Percentiles rank a stretch among this genome's conserved stretches.
phyloP scores from a whole-genome alignment of 2,888 invertebrate genomes.

The Tinea semifulvella region DNA sequence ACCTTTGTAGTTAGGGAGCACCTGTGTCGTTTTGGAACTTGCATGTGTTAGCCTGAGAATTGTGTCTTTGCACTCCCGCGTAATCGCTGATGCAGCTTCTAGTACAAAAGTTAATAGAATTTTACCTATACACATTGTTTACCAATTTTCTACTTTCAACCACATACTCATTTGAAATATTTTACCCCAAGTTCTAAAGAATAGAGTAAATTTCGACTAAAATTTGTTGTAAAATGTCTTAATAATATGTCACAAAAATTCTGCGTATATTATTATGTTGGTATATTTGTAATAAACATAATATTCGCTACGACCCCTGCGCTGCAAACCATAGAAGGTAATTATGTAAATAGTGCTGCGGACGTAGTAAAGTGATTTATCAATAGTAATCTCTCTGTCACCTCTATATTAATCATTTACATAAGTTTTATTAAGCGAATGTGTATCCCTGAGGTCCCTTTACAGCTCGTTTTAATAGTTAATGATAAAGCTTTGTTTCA shows the following conservation, averaged over 20 bases:
- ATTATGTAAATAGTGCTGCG: too few relatives aligned
- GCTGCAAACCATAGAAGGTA: too few relatives aligned
- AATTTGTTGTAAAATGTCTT: neutral
- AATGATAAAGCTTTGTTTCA: conserved; percentile 6
- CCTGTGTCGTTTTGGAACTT: conserved; percentile 1
- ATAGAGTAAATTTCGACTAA: too few relatives aligned
- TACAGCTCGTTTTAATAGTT: conserved; percentile 2
- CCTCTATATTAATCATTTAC: neutral
- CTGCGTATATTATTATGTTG: neutral
- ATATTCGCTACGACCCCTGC: too few relatives aligned
- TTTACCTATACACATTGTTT: neutral
- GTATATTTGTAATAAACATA: too few relatives aligned
- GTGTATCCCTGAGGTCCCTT: conserved; percentile 27
- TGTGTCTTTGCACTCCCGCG: conserved; percentile 8
- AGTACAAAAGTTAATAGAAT: neutral
- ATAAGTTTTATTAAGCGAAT: conserved; percentile 9
- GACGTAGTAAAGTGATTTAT: neutral
- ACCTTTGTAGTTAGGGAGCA: conserved; percentile 28
- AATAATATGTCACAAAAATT: neutral
- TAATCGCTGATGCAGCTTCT: conserved; percentile 2
- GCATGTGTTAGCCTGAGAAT: conserved; percentile 1
- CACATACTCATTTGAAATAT: neutral
- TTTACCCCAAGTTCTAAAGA: too few relatives aligned
- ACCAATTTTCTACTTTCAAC: neutral
- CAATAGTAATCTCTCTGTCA: conserved; percentile 3